Conservation (phyloP, 2,888 invertebrate genomes). For the Bedellia somnulentella region DNA sequence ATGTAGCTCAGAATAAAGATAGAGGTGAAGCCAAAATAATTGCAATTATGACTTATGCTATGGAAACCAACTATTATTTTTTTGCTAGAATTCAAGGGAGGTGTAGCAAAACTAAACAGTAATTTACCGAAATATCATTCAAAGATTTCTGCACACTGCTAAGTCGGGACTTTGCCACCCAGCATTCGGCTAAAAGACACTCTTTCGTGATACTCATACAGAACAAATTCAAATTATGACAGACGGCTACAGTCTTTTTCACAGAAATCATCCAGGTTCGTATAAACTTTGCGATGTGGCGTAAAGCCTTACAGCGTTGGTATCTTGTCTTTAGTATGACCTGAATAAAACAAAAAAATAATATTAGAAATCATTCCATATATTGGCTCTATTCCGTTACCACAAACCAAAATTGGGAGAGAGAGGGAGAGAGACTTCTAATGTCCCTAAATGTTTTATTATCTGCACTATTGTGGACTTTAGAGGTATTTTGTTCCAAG, state of each 20-base stretch:
- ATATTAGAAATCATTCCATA: constrained; percentile 2
- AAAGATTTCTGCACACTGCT: constrained; percentile 55
- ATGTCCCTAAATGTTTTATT: too few species aligned
- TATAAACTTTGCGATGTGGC: constrained; percentile 77
- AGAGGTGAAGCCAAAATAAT: constrained; percentile 3
- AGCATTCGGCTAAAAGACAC: constrained; percentile 79
- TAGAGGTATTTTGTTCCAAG: too few species aligned
- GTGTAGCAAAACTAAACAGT: too few species aligned
- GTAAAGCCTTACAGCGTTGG: constrained; percentile 80
- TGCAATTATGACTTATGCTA: too few species aligned
- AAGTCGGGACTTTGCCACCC: constrained; percentile 72
- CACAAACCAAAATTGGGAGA: too few species aligned
- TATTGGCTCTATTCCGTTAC: too few species aligned
- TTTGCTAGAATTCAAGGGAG: too few species aligned
- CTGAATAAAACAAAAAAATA: constrained; percentile 27
- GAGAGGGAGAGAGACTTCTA: too few species aligned
- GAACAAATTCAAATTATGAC: constrained; percentile 81
- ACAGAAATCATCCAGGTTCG: constrained; percentile 80
- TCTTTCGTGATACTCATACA: constrained; percentile 81
- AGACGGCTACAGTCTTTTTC: constrained; percentile 86
- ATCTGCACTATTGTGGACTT: too few species aligned
- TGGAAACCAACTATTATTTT: too few species aligned
- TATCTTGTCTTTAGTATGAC: constrained; percentile 82
- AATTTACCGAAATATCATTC: constrained; percentile 20
- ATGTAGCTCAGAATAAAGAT: constrained; percentile 1